phyloP scores from a whole-genome alignment of 2,113 vertebrate species.

The Nothoprocta pentlandii region DNA sequence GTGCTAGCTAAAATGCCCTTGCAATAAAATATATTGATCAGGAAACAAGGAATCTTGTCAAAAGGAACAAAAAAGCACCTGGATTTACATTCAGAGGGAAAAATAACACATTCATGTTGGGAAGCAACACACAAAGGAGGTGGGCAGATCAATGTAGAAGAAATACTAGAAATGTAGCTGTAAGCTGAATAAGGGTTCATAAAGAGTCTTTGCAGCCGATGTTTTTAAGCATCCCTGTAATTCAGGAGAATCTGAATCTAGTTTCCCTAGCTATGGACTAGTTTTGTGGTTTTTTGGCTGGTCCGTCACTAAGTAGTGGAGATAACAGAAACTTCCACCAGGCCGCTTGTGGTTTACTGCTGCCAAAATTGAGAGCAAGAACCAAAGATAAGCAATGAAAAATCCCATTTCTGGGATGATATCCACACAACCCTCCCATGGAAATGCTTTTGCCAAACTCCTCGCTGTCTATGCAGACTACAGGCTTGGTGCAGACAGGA shows the following conservation, averaged over 20 bases:
- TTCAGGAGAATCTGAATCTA: background rate
- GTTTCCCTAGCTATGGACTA: background rate
- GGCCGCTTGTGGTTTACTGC: background rate
- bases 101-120: background rate
- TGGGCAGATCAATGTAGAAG: background rate
- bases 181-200: background rate
- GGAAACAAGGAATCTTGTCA: background rate
- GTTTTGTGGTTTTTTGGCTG: background rate
- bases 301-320: background rate
- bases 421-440: background rate
- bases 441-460: background rate
- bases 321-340: background rate
- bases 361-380: background rate
- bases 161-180: background rate
- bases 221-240: background rate
- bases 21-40: background rate
- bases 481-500: too few relatives aligned
- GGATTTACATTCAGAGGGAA: accelerated
- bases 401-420: background rate
- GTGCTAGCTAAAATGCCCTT: background rate
- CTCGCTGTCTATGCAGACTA: background rate
- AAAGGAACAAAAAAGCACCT: background rate
- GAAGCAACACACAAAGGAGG: background rate
- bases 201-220: background rate
- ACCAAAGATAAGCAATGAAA: background rate